Evolutionary conservation across 2,113 vertebrate species (phyloP), one percentile per base, ranked within the genome.

Genomic region (Gobio gobio): DNA sequence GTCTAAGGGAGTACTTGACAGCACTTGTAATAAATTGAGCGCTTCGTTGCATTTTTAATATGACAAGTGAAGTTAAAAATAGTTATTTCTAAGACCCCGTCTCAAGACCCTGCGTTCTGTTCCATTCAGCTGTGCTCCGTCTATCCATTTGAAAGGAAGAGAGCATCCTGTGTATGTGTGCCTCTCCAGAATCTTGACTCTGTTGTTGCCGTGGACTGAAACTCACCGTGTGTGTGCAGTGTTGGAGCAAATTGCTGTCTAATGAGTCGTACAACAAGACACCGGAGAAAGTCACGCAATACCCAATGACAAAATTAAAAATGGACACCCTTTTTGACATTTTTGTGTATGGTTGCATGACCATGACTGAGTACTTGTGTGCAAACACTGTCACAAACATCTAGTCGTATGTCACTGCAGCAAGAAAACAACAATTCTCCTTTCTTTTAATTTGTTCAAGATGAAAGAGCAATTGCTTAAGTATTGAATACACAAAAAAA

Each of bases 391-490:
- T 74, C 70, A 74, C 43, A 74, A 74, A 24, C 45, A 36, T 49
- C 59, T 76, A 20, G 82, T 84, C 56, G 45, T 63, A 43, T 43
- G 76, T 78, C 76, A 77, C 29, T 36, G 29, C 51, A 29, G 33
- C 56, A n/a, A 3, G 33, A 58, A 43, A 59, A 59, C 4, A 10
- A 56, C 29, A 59, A 59, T 3, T 24, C 45, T 9, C 16, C 12
- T 85, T 13, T 73, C n/a, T 40, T 49, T 73, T 79, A 47, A 47
- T 45, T 63, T 40, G 58, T 63, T 79, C 56, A 26, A 13, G 56
- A 10, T 61, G 77, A 79, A 43, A 61, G 13, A 45, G 22, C 22
- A 40, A 20, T 61, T 43, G 12, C 5, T 77, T n/a, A 10, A 36
- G 3, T 66, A 8, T 66, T 68, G 7, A 7, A 56, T 18, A 56